These are phyloP conservation scores for Notodromas monacha DNA, from an alignment of 2,888 invertebrate species.

Conservation along the genomic window DNA sequence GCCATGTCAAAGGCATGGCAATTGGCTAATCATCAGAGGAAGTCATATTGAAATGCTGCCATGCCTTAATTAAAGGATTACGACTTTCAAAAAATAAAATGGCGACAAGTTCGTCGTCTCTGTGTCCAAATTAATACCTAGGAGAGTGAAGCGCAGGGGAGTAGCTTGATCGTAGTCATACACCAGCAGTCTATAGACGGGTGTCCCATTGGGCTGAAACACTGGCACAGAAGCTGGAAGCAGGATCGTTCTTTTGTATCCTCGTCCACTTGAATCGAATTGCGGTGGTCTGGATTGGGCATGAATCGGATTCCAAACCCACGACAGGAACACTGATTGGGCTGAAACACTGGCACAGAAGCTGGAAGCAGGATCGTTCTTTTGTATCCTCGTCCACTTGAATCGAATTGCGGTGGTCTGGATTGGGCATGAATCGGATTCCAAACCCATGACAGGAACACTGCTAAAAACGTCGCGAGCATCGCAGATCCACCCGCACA, in stretches of 20 bases:
- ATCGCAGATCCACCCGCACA: too few species aligned
- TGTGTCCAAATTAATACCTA: conserved; percentile 25
- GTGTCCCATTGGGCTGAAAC: conserved; percentile 23
- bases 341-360: conserved; percentile 5
- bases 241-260: neutral
- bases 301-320: too few species aligned
- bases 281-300: neutral
- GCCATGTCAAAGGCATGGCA: too few species aligned
- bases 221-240: conserved; percentile 5
- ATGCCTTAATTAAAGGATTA: too few species aligned
- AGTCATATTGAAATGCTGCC: too few species aligned
- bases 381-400: neutral
- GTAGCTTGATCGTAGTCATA: conserved; percentile 60
- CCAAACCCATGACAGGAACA: too few species aligned
- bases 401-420: neutral
- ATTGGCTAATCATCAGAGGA: too few species aligned
- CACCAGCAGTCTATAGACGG: conserved; percentile 55
- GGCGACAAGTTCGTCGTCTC: too few species aligned
- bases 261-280: neutral
- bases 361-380: neutral
- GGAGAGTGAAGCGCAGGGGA: conserved; percentile 43
- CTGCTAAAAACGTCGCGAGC: too few species aligned
- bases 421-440: too few species aligned
- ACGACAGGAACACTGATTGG: too few species aligned
- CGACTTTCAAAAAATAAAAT: too few species aligned